phyloP scores from a whole-genome alignment of 1,140 invertebrate genomes.

The Penaeus indicus region DNA sequence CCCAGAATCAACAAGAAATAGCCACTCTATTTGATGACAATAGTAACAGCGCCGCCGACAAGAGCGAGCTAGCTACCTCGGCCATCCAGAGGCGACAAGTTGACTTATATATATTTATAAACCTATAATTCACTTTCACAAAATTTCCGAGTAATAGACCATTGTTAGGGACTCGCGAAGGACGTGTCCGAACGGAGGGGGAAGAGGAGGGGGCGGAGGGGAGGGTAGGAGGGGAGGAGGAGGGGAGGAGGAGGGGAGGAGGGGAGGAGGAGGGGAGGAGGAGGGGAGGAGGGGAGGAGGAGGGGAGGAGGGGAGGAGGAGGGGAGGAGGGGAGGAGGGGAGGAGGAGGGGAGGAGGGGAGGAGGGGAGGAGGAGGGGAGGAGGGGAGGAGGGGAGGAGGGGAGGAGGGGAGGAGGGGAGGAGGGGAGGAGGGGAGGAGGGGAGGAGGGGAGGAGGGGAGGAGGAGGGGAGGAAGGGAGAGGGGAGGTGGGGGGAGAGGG shows the following conservation, averaged over 20 bases:
- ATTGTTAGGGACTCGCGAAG: not conserved
- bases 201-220: too few relatives aligned
- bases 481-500: not conserved
- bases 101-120: too few relatives aligned
- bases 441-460: constrained; percentile 1
- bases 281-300: not conserved
- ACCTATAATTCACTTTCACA: not conserved
- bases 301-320: not conserved
- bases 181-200: too few relatives aligned
- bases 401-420: not conserved
- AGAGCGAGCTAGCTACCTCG: too few relatives aligned
- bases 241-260: not conserved
- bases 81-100: too few relatives aligned
- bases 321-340: not conserved
- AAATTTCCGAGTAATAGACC: constrained; percentile 22
- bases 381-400: not conserved
- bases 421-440: not conserved
- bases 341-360: not conserved
- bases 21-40: too few relatives aligned
- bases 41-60: too few relatives aligned
- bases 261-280: not conserved
- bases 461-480: constrained; percentile 12
- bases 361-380: not conserved
- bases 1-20: too few relatives aligned
- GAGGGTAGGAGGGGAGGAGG: not conserved